Base-by-base conservation (phyloP, 1,140 invertebrate genomes). In the Ephestia elutella region DNA sequence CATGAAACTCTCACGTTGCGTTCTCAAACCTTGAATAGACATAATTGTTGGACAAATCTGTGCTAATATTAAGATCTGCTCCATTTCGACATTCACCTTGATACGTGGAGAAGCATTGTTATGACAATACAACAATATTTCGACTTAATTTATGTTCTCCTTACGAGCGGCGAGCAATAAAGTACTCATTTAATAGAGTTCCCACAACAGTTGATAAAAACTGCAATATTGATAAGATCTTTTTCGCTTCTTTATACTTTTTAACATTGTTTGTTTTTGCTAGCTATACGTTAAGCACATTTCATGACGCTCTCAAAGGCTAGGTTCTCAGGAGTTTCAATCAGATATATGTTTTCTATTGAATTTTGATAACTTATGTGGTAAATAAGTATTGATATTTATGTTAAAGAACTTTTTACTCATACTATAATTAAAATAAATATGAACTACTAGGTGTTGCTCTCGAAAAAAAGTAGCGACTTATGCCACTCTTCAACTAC, bases 1-100 rank as follows among this genome's bases (percentile, higher is more conserved):
- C n/a, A 71, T 66, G 51, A 56, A 73, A 78, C 71, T 79, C 77
- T 76, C 77, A 80, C 75, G 75, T 68, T 35, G 77, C 59, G 15
- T 44, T 68, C 72, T 56, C 60, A 71, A 74, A 73, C 78, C 78
- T 80, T 80, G 78, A 76, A 73, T 59, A 61, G 62, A 73, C 70
- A 68, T 67, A 71, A 71, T 61, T 50, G 21, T 35, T 56, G 15
- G 21, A 53, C 50, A 53, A 25, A 53, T 25, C 21, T 53, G 19
- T 53, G 50, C 21, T 53, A 53, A 53, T 53, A 53, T 53, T 50
- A 10, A 21, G 13, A 53, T 25, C n/a, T 44, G 11, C 50, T n/a
- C 21, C 19, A 53, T 53, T 53, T 53, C 50, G 21, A 5, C 19
- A 53, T 20, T 53, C 50, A 25, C 50, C 20, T 25, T n/a, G 50